Conservation (phyloP, 92 coral and sea anemone species). For the Zoanthus sansibaricus region DNA sequence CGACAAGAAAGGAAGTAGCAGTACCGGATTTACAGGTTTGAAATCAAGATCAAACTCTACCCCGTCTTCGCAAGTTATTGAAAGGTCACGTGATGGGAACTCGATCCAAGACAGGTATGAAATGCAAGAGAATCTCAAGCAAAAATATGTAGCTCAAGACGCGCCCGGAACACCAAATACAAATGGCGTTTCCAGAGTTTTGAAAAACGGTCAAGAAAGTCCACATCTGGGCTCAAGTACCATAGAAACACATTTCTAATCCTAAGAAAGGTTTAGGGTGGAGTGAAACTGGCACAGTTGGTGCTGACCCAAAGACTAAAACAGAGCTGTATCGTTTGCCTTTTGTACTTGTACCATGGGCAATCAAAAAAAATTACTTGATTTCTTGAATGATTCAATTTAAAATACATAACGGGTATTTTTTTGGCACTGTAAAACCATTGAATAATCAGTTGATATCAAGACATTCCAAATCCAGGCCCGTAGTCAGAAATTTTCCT, state of each 20-base stretch:
- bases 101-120: background rate
- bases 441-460: no score
- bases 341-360: no score
- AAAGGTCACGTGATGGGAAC: constrained; percentile 23
- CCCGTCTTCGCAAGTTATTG: constrained; percentile 19
- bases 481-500: no score
- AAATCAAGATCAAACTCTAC: constrained; percentile 38
- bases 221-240: background rate
- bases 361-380: no score
- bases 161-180: background rate
- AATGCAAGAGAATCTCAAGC: background rate
- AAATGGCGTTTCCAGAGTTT: background rate
- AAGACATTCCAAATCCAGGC: no score
- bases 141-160: background rate
- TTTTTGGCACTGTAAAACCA: no score
- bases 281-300: no score
- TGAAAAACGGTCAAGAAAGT: background rate
- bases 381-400: no score
- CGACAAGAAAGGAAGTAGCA: constrained; percentile 29
- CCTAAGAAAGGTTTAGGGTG: background rate
- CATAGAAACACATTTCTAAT: background rate
- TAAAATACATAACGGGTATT: no score
- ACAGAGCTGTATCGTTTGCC: no score
- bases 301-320: no score
- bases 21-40: constrained; percentile 18